Evolutionary conservation across 2,113 vertebrate species (phyloP), one percentile per base, ranked within the genome.

Genomic region (Girardinichthys multiradiatus): DNA sequence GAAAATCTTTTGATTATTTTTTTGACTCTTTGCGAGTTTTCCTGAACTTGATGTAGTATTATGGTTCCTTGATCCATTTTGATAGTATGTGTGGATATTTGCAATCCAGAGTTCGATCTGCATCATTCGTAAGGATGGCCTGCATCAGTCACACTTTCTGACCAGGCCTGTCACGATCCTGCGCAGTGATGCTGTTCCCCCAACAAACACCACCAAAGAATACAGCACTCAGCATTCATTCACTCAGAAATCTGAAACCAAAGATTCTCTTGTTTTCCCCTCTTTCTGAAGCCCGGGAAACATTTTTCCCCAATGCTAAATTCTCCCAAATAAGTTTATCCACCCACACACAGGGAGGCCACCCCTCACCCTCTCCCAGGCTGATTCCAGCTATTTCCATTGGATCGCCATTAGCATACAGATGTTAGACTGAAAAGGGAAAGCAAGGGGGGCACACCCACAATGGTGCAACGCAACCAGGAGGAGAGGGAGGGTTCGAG

Each of bases 341-440:
- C 72, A 62, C 57, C 15, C 67, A 39, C 76, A 63, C 28, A 48
- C 33, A 68, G 65, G 63, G 60, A 71, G 57, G 64, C 75, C 6
- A 8, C 80, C 86, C 89, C 79, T 86, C 89, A 85, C 89, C 86
- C 86, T 59, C 78, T 88, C 82, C 85, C 82, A 86, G 83, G 70
- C 84, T 66, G 71, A 86, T 83, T 85, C 75, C 68, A 74, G 76
- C 64, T 76, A 61, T 78, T 92, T 81, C 80, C 79, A 87, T 59
- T 82, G 69, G 87, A 42, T 21, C 0, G 19, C 81, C n/a, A 95
- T 94, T 94, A 94, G 84, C 93, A 95, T 94, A 95, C 94, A 95
- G 93, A 95, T 94, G 93, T 94, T 91, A 67, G 8, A 26, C 83
- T 92, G 91, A 90, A 94, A 93, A 92, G 85, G 81, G 89, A 90